These are phyloP conservation scores for Alfaro cultratus DNA, from an alignment of 2,797 vertebrate species.

Conservation along the genomic window DNA sequence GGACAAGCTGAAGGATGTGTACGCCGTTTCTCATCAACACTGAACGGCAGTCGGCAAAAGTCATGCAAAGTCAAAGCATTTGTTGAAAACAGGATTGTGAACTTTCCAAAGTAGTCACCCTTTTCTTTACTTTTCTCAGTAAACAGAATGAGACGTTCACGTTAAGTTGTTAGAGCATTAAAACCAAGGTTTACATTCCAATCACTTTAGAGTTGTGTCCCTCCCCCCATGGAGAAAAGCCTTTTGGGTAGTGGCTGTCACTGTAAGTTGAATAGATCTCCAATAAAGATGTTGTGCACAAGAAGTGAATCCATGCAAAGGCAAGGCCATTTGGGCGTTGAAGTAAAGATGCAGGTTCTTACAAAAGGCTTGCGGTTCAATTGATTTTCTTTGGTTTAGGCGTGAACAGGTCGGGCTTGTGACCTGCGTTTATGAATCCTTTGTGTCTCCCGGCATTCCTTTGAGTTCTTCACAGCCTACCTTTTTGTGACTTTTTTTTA, in stretches of 20 bases:
- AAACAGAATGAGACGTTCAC: slow-evolving; percentile 26
- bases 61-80: slow-evolving; percentile 2
- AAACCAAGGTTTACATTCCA: slow-evolving; percentile 43
- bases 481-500: slow-evolving; percentile 16
- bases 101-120: slow-evolving; percentile 18
- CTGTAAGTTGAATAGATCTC: slow-evolving; percentile 61
- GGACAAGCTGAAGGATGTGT: background rate
- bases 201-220: slow-evolving; percentile 22
- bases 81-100: background rate
- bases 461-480: slow-evolving; percentile 25
- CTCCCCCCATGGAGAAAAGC: slow-evolving; percentile 48
- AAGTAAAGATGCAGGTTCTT: slow-evolving; percentile 55
- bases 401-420: slow-evolving; percentile 31
- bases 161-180: slow-evolving; percentile 35
- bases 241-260: slow-evolving; percentile 28
- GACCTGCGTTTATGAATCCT: slow-evolving; percentile 49
- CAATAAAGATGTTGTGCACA: slow-evolving; percentile 36
- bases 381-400: slow-evolving; percentile 40
- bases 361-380: slow-evolving; percentile 29
- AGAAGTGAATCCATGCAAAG: slow-evolving; percentile 43
- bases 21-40: slow-evolving; percentile 4
- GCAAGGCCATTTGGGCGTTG: slow-evolving; percentile 51
- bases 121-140: slow-evolving; percentile 14
- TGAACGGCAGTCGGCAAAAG: slow-evolving; percentile 7
- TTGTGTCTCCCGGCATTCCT: slow-evolving; percentile 32